phyloP scores from a whole-genome alignment of 2,797 vertebrate genomes.

The Rhinatrema bivittatum region DNA sequence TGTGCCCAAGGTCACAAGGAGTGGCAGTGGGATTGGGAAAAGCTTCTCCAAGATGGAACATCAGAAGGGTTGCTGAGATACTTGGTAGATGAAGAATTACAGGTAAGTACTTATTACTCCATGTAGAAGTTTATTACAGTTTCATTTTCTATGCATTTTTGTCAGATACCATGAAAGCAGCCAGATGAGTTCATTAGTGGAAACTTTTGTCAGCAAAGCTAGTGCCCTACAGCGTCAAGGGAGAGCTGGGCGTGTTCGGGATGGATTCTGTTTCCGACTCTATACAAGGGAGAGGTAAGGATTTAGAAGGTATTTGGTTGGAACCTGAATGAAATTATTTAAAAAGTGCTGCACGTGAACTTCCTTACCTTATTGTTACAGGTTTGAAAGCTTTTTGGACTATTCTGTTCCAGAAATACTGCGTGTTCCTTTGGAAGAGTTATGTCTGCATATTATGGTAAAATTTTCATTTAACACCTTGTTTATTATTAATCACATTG shows the following conservation, averaged over 20 bases:
- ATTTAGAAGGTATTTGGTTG: too few relatives aligned
- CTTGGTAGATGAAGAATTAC: too few relatives aligned
- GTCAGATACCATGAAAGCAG: conserved; percentile 91
- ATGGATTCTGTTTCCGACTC: conserved; percentile 89
- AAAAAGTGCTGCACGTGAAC: too few relatives aligned
- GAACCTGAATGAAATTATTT: too few relatives aligned
- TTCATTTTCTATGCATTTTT: too few relatives aligned
- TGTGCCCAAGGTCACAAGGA: too few relatives aligned
- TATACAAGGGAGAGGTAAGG: conserved; percentile 81
- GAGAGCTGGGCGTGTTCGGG: conserved; percentile 81
- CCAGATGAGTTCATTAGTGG: conserved; percentile 96
- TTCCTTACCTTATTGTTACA: conserved; percentile 50
- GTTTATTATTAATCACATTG: too few relatives aligned
- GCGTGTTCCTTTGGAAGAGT: conserved; percentile 91
- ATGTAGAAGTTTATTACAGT: too few relatives aligned
- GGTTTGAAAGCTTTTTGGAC: conserved; percentile 84
- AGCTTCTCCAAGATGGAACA: too few relatives aligned
- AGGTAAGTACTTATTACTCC: too few relatives aligned
- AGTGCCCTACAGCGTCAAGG: conserved; percentile 95
- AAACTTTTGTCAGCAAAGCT: conserved; percentile 94
- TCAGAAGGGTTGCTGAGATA: too few relatives aligned
- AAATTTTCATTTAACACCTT: conserved; percentile 2
- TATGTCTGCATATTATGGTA: conserved; percentile 97
- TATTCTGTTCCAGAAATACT: conserved; percentile 94
- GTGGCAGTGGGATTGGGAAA: too few relatives aligned